These are phyloP conservation scores for Tragelaphus imberbis DNA, from an alignment of 2,113 vertebrate genomes.

Conservation along the genomic window DNA sequence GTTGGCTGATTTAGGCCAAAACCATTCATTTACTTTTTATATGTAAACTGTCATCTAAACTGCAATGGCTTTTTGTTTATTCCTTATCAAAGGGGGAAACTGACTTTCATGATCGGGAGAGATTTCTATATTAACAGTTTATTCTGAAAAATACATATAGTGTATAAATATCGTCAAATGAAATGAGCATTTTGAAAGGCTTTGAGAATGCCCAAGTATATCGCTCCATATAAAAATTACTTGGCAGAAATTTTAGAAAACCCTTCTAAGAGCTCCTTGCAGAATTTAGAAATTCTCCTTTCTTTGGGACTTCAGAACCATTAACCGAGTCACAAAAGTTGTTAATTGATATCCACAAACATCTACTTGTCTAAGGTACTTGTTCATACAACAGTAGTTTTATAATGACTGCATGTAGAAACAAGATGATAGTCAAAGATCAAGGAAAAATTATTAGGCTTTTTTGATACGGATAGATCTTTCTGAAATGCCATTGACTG, in stretches of 20 bases:
- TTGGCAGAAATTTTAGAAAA: conserved; percentile 19
- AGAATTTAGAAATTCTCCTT: neutral
- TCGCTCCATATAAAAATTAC: neutral
- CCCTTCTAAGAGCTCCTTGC: neutral
- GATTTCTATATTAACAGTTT: neutral
- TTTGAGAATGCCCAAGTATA: neutral
- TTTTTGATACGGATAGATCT: neutral
- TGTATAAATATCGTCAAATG: neutral
- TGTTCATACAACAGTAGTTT: neutral
- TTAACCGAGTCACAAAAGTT: neutral
- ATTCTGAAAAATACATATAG: neutral
- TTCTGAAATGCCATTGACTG: conserved; percentile 30
- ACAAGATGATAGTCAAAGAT: neutral
- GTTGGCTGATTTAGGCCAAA: conserved; percentile 1
- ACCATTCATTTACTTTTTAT: conserved; percentile 3
- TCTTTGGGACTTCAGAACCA: neutral
- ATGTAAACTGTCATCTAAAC: neutral
- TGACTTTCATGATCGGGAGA: neutral
- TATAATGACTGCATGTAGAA: neutral
- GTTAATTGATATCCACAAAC: neutral
- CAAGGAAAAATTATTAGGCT: neutral
- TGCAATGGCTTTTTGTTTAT: neutral
- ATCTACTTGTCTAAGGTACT: neutral
- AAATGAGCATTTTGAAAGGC: conserved; percentile 17
- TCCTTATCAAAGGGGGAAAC: neutral